A percentile compares a stretch with the other conserved stretches of the same genome.
Evolutionary conservation across 2,113 vertebrate species (phyloP).

Genomic region (Sporophila hypoxantha): DNA sequence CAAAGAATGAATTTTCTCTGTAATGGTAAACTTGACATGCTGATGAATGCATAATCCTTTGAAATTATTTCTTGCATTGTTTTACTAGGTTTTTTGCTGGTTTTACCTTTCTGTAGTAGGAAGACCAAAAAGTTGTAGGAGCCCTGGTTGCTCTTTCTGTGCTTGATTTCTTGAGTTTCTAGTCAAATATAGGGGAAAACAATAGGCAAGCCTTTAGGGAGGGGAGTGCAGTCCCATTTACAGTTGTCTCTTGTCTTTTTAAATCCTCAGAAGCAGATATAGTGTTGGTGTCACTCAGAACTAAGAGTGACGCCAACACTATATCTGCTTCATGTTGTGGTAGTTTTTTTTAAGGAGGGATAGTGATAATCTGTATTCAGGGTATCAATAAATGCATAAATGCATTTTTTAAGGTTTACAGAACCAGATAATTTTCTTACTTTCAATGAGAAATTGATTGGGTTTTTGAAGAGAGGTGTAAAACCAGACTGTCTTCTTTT

Average conservation of each 20-base stretch:
- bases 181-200: neutral
- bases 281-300: neutral
- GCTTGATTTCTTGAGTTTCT: neutral
- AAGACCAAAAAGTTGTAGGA: neutral
- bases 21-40: neutral
- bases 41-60: neutral
- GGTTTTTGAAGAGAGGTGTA: neutral
- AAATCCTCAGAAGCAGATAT: neutral
- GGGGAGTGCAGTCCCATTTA: neutral
- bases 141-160: neutral
- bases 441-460: neutral
- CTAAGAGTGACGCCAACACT: no score
- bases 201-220: neutral
- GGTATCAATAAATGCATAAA: neutral
- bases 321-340: neutral
- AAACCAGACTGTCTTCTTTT: neutral
- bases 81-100: neutral
- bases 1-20: neutral
- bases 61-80: neutral
- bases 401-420: neutral
- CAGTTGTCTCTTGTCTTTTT: neutral
- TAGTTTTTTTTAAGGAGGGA: neutral
- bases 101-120: neutral
- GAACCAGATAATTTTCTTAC: neutral
- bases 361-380: neutral